These are phyloP conservation scores for Solea senegalensis DNA, from an alignment of 2,113 vertebrate genomes.

Conservation along the genomic window DNA sequence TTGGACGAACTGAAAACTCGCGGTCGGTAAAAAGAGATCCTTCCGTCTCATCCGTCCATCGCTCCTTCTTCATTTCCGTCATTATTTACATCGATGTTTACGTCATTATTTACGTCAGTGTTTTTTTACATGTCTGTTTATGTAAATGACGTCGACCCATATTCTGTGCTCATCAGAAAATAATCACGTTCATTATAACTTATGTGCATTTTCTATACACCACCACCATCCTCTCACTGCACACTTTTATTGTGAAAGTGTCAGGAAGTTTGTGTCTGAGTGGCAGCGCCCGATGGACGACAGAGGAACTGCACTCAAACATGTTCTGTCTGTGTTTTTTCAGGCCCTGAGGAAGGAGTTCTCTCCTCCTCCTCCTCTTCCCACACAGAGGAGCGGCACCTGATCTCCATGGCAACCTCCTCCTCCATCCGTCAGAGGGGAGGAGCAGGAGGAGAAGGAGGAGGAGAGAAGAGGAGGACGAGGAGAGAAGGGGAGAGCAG, in stretches of 20 bases:
- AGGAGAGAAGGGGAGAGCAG: constrained; percentile 10
- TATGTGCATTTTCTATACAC: background rate
- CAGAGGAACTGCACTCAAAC: constrained; percentile 1
- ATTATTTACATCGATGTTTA: background rate
- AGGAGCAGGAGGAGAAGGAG: constrained; percentile 28
- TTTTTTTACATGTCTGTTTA: too few species aligned
- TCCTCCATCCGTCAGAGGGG: constrained; percentile 38
- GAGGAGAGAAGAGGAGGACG: constrained; percentile 10
- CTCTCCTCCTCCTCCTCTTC: constrained; percentile 73
- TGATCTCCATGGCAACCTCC: constrained; percentile 55
- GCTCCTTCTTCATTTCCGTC: background rate
- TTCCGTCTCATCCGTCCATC: constrained; percentile 18
- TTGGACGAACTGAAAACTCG: constrained; percentile 83
- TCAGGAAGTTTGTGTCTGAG: background rate
- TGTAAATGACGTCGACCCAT: too few species aligned
- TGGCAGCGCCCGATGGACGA: background rate
- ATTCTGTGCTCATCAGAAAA: too few species aligned
- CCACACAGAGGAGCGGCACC: constrained; percentile 54
- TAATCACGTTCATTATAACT: too few species aligned
- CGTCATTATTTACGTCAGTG: too few species aligned
- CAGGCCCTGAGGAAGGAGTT: constrained; percentile 81
- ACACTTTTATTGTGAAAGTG: too few species aligned
- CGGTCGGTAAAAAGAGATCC: constrained; percentile 76
- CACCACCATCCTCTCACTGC: background rate
- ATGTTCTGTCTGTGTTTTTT: background rate